Evolutionary conservation across 2,888 invertebrate species (phyloP).

Genomic region (Archaeoteleia sp.): DNA sequence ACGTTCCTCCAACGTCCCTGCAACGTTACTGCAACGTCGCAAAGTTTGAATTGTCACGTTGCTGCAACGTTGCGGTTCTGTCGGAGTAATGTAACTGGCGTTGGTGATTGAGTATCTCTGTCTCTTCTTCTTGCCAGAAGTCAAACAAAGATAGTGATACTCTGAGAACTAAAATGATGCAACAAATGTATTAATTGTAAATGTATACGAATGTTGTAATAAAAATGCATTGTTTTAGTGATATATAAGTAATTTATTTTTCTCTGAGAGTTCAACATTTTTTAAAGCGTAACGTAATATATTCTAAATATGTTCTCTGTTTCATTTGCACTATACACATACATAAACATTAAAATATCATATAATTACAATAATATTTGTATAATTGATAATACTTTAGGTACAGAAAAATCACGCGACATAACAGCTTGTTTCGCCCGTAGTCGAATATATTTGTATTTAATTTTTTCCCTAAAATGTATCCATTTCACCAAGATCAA

Average conservation of each 20-base stretch:
- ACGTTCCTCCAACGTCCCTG: too few species aligned
- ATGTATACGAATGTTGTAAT: too few species aligned
- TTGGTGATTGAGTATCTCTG: too few species aligned
- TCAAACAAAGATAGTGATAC: too few species aligned
- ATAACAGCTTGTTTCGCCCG: conserved; percentile 51
- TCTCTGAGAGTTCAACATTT: conserved; percentile 17
- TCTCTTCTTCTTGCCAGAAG: too few species aligned
- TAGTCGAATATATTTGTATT: conserved; percentile 10
- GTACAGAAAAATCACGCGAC: conserved; percentile 70
- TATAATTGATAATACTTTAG: conserved; percentile 57
- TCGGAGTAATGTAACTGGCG: too few species aligned
- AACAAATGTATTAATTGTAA: too few species aligned
- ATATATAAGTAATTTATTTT: conserved; percentile 8
- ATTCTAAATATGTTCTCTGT: conserved; percentile 14
- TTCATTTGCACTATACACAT: conserved; percentile 15
- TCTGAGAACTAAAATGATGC: too few species aligned
- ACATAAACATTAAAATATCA: conserved; percentile 28
- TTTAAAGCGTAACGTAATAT: conserved; percentile 24
- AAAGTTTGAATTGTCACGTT: too few species aligned
- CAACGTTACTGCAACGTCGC: too few species aligned
- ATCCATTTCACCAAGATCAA: background rate
- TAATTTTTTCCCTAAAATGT: conserved; percentile 4
- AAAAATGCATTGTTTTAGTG: too few species aligned
- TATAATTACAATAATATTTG: conserved; percentile 41
- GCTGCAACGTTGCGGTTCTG: too few species aligned